phyloP scores from a whole-genome alignment of 2,888 invertebrate species.

The Clunio marinus region DNA sequence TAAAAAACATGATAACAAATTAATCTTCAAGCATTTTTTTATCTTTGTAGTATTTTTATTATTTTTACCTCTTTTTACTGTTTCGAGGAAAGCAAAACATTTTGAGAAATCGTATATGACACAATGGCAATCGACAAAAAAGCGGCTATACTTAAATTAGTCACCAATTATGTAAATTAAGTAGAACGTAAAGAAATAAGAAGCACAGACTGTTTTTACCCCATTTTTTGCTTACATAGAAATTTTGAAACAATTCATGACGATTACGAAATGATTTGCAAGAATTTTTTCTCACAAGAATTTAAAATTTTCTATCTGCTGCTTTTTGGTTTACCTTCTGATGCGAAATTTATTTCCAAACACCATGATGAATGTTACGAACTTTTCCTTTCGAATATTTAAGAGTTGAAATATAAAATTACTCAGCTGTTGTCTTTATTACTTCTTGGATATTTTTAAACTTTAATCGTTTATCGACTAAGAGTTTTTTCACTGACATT shows the following conservation, averaged over 20 bases:
- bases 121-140: constrained; percentile 13
- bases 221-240: constrained; percentile 22
- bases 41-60: neutral
- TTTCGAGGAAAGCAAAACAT: constrained; percentile 8
- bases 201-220: constrained; percentile 25
- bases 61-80: neutral
- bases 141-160: constrained; percentile 23
- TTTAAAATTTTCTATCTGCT: neutral
- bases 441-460: neutral
- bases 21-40: neutral
- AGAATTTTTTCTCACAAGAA: neutral
- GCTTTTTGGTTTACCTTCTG: constrained; percentile 52
- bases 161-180: constrained; percentile 35
- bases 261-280: neutral
- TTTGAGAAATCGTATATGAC: neutral
- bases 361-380: constrained; percentile 29
- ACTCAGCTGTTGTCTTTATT: constrained; percentile 23
- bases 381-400: neutral
- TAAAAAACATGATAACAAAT: neutral
- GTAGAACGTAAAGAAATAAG: constrained; percentile 29
- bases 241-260: constrained; percentile 24
- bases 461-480: constrained; percentile 4
- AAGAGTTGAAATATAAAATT: neutral
- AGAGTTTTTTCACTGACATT: constrained; percentile 24
- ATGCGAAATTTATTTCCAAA: constrained; percentile 55